Conservation (phyloP, 2,888 invertebrate genomes). For the Aphidius colemani region DNA sequence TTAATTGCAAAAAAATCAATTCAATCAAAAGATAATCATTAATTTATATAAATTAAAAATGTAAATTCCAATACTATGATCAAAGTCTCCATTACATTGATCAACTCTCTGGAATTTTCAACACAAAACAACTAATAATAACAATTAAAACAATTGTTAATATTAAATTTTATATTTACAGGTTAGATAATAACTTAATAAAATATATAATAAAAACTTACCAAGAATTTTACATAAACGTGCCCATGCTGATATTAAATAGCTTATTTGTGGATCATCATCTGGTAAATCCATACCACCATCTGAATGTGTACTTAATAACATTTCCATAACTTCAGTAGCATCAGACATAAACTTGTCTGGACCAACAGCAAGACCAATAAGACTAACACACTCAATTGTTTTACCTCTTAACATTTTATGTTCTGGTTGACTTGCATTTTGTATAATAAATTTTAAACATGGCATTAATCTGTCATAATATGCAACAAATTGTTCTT, state of each 20-base stretch:
- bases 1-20: neutral
- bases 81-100: constrained; percentile 32
- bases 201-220: constrained; percentile 36
- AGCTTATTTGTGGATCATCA: constrained; percentile 96
- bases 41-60: neutral
- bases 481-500: constrained; percentile 92
- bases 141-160: constrained; percentile 47
- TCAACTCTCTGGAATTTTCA: constrained; percentile 30
- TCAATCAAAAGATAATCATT: constrained; percentile 4
- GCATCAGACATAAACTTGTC: constrained; percentile 90
- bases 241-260: constrained; percentile 98
- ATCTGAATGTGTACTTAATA: constrained; percentile 88
- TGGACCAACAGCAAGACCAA: constrained; percentile 84
- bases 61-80: constrained; percentile 44
- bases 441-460: constrained; percentile 95
- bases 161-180: constrained; percentile 41
- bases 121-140: neutral
- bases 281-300: constrained; percentile 75
- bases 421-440: constrained; percentile 85
- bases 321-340: constrained; percentile 92
- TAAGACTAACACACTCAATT: constrained; percentile 97
- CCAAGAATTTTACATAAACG: constrained; percentile 95
- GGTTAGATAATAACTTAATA: constrained; percentile 31
- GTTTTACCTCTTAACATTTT: constrained; percentile 95
- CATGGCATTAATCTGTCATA: constrained; percentile 92